These are phyloP conservation scores for Aporophyla lueneburgensis DNA, from an alignment of 2,888 invertebrate species.

Conservation along the genomic window DNA sequence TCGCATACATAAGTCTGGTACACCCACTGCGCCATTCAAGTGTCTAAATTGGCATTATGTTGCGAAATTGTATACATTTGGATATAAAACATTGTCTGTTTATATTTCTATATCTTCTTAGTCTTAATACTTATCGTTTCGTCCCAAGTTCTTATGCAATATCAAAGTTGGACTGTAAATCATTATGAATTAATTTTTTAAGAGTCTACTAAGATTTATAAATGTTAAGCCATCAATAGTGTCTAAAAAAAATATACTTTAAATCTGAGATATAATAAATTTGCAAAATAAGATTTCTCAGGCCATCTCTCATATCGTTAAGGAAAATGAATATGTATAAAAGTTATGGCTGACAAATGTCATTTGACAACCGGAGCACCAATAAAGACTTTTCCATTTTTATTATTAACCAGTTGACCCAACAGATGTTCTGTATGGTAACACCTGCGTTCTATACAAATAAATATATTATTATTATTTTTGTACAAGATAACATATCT, in stretches of 20 bases:
- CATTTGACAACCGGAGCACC: neutral
- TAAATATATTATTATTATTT: too few species aligned
- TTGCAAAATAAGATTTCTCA: conserved; percentile 2
- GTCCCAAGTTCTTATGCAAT: too few species aligned
- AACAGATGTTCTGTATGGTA: neutral
- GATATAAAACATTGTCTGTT: conserved; percentile 26
- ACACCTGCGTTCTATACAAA: too few species aligned
- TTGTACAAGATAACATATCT: too few species aligned
- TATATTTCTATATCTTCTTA: conserved; percentile 7
- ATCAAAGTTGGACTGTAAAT: neutral
- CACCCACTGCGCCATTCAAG: conserved; percentile 62
- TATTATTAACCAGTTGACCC: neutral
- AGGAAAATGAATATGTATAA: neutral
- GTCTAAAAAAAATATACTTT: neutral
- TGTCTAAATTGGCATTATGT: conserved; percentile 48
- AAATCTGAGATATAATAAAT: neutral
- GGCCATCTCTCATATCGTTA: conserved; percentile 1
- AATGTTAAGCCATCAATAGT: conserved; percentile 12
- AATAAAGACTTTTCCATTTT: conserved; percentile 1
- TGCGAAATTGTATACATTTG: conserved; percentile 49
- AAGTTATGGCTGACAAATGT: neutral
- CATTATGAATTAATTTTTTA: neutral
- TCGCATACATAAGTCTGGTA: conserved; percentile 37
- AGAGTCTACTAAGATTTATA: conserved; percentile 3
- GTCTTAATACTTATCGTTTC: conserved; percentile 13